Percentiles rank a stretch among this genome's conserved stretches.
These are phyloP conservation scores for Aphelocoma californica DNA, from an alignment of 2,797 vertebrate genomes.

Conservation along the genomic window DNA sequence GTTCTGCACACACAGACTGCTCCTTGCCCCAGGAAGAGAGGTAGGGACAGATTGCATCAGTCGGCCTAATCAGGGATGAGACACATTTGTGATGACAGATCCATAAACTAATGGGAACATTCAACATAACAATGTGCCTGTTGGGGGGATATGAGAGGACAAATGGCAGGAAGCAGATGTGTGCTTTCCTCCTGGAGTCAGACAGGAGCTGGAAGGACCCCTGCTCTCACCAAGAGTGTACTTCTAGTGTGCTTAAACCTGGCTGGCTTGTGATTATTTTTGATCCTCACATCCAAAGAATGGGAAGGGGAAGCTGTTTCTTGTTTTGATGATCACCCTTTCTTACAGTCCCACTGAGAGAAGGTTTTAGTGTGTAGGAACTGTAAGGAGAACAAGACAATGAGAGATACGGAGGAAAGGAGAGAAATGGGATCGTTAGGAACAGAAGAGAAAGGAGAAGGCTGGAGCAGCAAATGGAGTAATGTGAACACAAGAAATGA, in stretches of 20 bases:
- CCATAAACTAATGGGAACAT: neutral
- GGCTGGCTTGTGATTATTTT: neutral
- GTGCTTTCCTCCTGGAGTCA: neutral
- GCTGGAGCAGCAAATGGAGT: neutral
- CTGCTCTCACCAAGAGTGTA: neutral
- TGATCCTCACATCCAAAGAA: neutral
- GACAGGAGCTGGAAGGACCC: neutral
- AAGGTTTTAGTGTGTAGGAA: neutral
- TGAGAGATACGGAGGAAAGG: neutral
- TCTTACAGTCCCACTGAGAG: neutral
- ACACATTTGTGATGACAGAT: neutral
- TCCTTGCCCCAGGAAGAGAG: neutral
- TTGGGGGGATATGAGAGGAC: neutral
- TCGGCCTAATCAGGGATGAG: neutral
- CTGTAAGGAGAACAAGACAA: neutral
- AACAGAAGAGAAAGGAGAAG: neutral
- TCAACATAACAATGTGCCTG: neutral
- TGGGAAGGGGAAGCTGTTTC: neutral
- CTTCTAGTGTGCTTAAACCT: neutral
- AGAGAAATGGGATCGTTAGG: neutral
- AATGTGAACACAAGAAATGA: neutral
- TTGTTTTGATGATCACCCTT: neutral
- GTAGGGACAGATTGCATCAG: neutral
- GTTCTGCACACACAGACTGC: neutral
- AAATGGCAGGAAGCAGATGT: neutral